These are phyloP conservation scores for Dryobotodes eremita DNA, from an alignment of 2,888 invertebrate genomes.

Conservation along the genomic window DNA sequence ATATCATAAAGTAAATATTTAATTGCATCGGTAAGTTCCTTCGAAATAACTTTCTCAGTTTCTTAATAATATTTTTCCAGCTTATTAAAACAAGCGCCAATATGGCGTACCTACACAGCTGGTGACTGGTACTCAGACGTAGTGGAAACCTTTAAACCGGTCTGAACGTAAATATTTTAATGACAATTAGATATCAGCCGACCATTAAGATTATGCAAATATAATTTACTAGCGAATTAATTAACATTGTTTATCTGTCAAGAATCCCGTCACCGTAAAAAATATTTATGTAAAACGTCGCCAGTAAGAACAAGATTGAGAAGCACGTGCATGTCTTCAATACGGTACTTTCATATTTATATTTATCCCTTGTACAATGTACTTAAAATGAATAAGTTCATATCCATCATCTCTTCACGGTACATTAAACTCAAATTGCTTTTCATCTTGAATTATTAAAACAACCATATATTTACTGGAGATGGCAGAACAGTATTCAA, in stretches of 20 bases:
- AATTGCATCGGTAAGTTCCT: conserved; percentile 21
- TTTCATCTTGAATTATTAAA: conserved; percentile 36
- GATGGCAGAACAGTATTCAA: conserved; percentile 31
- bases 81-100: conserved; percentile 18
- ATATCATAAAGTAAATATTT: conserved; percentile 43
- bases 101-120: conserved; percentile 9
- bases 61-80: conserved; percentile 26
- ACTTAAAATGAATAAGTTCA: conserved; percentile 12
- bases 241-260: conserved; percentile 58
- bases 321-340: conserved; percentile 8
- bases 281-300: conserved; percentile 29
- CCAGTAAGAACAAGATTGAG: conserved; percentile 19
- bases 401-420: conserved; percentile 39
- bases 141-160: conserved; percentile 36
- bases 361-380: conserved; percentile 6
- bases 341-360: conserved; percentile 37
- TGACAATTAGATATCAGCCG: conserved; percentile 62
- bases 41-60: conserved; percentile 10
- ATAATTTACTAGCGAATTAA: conserved; percentile 58
- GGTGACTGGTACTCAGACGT: conserved; percentile 12
- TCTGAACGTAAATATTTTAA: conserved; percentile 62
- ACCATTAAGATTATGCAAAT: conserved; percentile 62
- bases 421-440: conserved; percentile 50
- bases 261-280: conserved; percentile 47
- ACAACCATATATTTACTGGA: conserved; percentile 33